These are phyloP conservation scores for Melozone crissalis DNA, from an alignment of 2,113 vertebrate species.

Conservation along the genomic window DNA sequence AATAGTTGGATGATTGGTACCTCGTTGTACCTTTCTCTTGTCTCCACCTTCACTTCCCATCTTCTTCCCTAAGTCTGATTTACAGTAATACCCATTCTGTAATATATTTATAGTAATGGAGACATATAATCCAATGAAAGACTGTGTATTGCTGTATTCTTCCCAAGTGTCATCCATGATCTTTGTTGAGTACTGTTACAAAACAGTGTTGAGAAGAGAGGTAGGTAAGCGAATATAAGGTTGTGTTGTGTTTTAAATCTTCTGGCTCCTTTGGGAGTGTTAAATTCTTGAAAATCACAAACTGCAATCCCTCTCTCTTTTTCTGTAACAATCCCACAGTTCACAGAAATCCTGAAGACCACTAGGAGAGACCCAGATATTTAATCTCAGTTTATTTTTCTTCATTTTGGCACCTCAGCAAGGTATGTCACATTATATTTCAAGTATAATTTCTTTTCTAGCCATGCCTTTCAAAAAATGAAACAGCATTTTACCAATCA, in stretches of 20 bases:
- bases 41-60: not conserved
- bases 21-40: not conserved
- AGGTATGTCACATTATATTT: not conserved
- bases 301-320: not conserved
- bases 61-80: not conserved
- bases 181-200: not conserved
- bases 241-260: not conserved
- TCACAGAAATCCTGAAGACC: not conserved
- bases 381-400: not conserved
- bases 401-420: not conserved
- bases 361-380: not conserved
- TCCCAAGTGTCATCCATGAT: not conserved
- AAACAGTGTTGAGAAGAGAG: not conserved
- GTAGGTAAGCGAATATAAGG: not conserved
- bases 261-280: not conserved
- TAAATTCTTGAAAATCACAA: not conserved
- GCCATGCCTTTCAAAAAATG: not conserved
- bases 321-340: not conserved
- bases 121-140: not conserved
- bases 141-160: not conserved
- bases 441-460: not conserved
- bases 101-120: not conserved
- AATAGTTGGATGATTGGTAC: not conserved
- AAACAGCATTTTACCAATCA: not conserved
- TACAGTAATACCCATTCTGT: not conserved